phyloP scores from a whole-genome alignment of 2,888 invertebrate genomes.

The Diploptera punctata region DNA sequence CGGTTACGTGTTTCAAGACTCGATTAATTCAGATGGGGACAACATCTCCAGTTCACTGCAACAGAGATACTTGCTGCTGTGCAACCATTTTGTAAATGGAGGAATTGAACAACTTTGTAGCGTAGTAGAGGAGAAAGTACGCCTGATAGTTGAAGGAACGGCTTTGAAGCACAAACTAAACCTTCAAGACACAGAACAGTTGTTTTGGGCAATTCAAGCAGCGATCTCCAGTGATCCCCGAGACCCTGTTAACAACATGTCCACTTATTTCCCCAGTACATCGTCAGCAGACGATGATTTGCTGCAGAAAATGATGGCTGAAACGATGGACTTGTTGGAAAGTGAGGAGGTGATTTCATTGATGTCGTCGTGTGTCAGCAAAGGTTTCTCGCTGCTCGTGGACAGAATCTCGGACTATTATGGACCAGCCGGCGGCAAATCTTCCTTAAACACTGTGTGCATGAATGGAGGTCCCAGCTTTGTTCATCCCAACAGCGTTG shows the following conservation, averaged over 20 bases:
- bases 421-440: slow-evolving; percentile 51
- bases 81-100: slow-evolving; percentile 78
- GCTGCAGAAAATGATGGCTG: slow-evolving; percentile 70
- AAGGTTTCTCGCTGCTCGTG: slow-evolving; percentile 79
- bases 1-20: slow-evolving; percentile 83
- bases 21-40: slow-evolving; percentile 60
- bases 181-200: slow-evolving; percentile 79
- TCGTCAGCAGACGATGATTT: slow-evolving; percentile 49
- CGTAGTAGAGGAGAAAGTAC: slow-evolving; percentile 74
- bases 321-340: slow-evolving; percentile 85
- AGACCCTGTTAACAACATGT: slow-evolving; percentile 76
- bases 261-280: slow-evolving; percentile 63
- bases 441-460: slow-evolving; percentile 51
- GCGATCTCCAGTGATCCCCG: slow-evolving; percentile 68
- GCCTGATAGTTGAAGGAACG: slow-evolving; percentile 62
- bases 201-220: slow-evolving; percentile 84
- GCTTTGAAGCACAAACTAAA: slow-evolving; percentile 68
- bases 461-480: slow-evolving; percentile 53
- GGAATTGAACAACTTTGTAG: slow-evolving; percentile 68
- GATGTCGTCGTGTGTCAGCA: slow-evolving; percentile 75
- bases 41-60: too few species aligned
- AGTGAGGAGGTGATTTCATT: slow-evolving; percentile 83
- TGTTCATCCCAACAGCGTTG: slow-evolving; percentile 72
- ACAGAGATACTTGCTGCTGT: slow-evolving; percentile 80
- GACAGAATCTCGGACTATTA: slow-evolving; percentile 84